Evolutionary conservation across 2,888 invertebrate genomes (phyloP), one percentile per base, ranked within the genome.

Genomic region (Torymus texanus): DNA sequence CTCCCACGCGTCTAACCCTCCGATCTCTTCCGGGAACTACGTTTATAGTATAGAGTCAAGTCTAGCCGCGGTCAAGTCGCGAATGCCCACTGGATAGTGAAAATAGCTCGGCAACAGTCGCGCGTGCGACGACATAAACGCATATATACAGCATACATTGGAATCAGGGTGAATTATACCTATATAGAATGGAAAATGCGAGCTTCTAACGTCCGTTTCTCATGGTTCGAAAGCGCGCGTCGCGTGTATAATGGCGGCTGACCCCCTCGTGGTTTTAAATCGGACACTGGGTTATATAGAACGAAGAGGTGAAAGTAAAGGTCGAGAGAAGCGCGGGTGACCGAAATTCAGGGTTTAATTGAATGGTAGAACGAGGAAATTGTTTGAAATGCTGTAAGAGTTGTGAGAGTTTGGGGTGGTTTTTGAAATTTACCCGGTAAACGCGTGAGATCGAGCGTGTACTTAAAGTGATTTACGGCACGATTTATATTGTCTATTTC

Each of bases 1-100:
- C 77, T 77, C 77, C 74, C 71, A 71, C 77, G 71, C 71, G 59
- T 65, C 71, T 71, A 71, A 77, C 65, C 71, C 77, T 65, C 29
- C 51, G 13, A 8, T 0, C n/a, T 63, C 59, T 66, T 77, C 77
- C 65, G 77, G 58, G 65, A 77, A 77, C 59, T 41, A 50, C 58
- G 59, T 41, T 41, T 41, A 41, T 41, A 41, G 41, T 41, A 41
- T 41, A 5, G 11, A 10, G 29, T 10, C 29, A 21, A 21, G 14
- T 18, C 53, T n/a, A 2, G 12, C 16, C 51, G 66, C 53, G 66
- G 66, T 14, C n/a, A n/a, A 51, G 66, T 53, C 11, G 51, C 21
- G 14, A 14, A 11, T 62, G 29, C 50, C 50, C 66, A 41, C 41
- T 41, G 41, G 41, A 41, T 41, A 41, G 41, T 41, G 41, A 41